A percentile compares a stretch with the other conserved stretches of the same genome.
Evolutionary conservation across 1,140 invertebrate genomes (phyloP).

Genomic region (Armadillidium nasatum): DNA sequence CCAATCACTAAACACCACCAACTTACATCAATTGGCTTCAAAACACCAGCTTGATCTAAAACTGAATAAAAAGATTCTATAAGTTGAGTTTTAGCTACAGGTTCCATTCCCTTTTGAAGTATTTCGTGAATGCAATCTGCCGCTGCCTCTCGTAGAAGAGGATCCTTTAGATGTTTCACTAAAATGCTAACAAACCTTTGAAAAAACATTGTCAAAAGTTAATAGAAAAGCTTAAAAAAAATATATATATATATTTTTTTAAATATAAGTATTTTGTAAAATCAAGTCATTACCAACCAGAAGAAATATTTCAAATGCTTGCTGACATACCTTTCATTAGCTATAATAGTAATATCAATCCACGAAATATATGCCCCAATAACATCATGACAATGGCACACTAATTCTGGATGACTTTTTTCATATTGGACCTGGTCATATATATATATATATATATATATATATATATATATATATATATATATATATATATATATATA

Average conservation of each 20-base stretch:
- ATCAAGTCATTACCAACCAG: no score
- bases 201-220: neutral
- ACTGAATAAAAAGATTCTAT: conserved; percentile 57
- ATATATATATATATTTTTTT: no score
- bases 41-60: conserved; percentile 51
- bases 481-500: no score
- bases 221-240: no score
- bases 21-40: conserved; percentile 45
- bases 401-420: conserved; percentile 50
- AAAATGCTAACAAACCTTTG: conserved; percentile 55
- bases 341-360: conserved; percentile 60
- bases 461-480: conserved; percentile 27
- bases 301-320: no score
- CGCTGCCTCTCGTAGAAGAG: conserved; percentile 52
- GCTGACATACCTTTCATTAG: conserved; percentile 51
- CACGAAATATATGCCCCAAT: conserved; percentile 59
- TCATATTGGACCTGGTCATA: conserved; percentile 52
- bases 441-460: conserved; percentile 32
- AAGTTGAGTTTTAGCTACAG: conserved; percentile 55
- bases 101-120: conserved; percentile 60
- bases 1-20: no score
- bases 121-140: conserved; percentile 59
- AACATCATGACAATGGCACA: conserved; percentile 55
- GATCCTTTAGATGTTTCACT: conserved; percentile 51
- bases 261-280: no score